Conservation (phyloP, 2,113 vertebrate species). For the Mesitornis unicolor region DNA sequence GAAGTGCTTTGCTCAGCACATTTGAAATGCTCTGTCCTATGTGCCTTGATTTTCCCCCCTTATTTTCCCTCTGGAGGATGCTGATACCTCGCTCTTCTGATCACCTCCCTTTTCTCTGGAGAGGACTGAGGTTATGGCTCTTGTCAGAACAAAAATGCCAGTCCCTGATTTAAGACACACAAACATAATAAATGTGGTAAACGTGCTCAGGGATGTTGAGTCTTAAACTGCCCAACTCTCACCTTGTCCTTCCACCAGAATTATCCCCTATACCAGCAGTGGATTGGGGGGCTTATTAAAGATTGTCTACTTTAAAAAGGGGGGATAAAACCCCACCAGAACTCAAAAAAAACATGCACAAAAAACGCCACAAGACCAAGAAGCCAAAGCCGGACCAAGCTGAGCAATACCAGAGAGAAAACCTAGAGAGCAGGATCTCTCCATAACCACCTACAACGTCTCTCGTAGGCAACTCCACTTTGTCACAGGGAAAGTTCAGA, state of each 20-base stretch:
- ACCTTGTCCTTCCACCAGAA: neutral
- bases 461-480: neutral
- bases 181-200: neutral
- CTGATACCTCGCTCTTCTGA: neutral
- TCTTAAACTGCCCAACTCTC: neutral
- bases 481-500: neutral
- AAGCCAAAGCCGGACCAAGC: constrained; percentile 35
- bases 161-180: neutral
- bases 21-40: neutral
- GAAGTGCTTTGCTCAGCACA: neutral
- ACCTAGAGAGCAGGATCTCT: neutral
- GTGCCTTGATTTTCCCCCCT: neutral
- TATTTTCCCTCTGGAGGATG: neutral
- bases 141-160: neutral
- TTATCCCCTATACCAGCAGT: no score
- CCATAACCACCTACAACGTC: neutral
- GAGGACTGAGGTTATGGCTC: neutral
- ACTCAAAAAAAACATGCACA: neutral
- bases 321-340: neutral
- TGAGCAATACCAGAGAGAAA: constrained; percentile 29
- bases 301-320: neutral
- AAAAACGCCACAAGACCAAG: neutral
- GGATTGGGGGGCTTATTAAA: no score
- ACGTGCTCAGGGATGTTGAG: neutral
- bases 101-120: neutral